phyloP scores from a whole-genome alignment of 2,888 invertebrate species.

The Mimachlamys varia region DNA sequence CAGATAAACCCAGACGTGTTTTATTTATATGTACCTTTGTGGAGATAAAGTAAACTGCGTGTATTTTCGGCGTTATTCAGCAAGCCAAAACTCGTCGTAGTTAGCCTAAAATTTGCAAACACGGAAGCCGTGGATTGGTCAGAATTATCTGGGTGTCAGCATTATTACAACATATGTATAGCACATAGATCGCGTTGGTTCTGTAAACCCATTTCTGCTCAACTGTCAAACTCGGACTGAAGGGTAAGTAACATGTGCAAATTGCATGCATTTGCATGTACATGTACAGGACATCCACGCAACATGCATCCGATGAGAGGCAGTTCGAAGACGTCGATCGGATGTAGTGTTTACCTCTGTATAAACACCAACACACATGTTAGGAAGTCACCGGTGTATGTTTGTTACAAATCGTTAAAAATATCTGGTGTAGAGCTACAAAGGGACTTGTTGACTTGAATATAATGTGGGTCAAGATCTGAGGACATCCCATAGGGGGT shows the following conservation, averaged over 20 bases:
- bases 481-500: no score
- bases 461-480: no score
- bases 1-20: neutral
- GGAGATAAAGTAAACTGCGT: neutral
- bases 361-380: no score
- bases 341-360: no score
- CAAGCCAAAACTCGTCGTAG: neutral
- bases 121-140: neutral
- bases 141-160: constrained; percentile 24
- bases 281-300: no score
- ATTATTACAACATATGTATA: constrained; percentile 10
- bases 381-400: neutral
- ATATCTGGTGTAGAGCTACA: no score
- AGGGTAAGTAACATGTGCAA: neutral
- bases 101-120: no score
- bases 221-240: neutral
- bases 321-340: no score
- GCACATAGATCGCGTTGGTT: neutral
- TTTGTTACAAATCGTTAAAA: no score
- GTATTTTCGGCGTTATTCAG: neutral
- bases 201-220: neutral
- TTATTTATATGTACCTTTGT: neutral
- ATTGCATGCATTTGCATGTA: no score
- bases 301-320: neutral
- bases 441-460: no score